Conservation (phyloP, 2,888 invertebrate genomes). For the Noctua janthina region DNA sequence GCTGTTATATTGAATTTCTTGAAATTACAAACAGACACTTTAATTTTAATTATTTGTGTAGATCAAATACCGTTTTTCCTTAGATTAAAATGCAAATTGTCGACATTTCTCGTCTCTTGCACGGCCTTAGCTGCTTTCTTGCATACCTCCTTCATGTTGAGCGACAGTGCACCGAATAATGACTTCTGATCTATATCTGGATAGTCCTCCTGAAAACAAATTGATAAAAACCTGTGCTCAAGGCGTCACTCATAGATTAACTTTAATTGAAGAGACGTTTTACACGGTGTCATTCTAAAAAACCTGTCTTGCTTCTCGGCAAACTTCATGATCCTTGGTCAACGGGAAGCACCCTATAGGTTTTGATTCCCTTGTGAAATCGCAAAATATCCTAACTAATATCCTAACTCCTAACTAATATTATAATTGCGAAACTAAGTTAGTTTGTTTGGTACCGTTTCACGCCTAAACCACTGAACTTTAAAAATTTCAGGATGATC, state of each 20-base stretch:
- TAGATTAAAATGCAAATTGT: slow-evolving; percentile 59
- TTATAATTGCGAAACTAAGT: too few species aligned
- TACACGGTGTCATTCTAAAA: too few species aligned
- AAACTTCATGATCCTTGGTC: too few species aligned
- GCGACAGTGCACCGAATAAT: slow-evolving; percentile 73
- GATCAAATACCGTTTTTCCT: slow-evolving; percentile 11
- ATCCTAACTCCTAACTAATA: too few species aligned
- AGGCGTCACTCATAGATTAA: neutral
- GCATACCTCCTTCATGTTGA: slow-evolving; percentile 80
- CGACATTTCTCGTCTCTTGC: slow-evolving; percentile 71
- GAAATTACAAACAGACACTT: neutral
- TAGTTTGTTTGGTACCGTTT: too few species aligned
- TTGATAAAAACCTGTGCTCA: neutral
- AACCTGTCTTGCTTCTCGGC: too few species aligned
- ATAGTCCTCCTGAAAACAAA: slow-evolving; percentile 65
- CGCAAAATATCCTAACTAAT: too few species aligned
- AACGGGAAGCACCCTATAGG: too few species aligned
- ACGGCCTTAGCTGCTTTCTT: slow-evolving; percentile 79
- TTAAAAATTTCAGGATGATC: too few species aligned
- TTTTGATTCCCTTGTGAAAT: too few species aligned
- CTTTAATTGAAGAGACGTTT: too few species aligned
- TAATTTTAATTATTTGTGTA: neutral
- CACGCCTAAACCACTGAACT: too few species aligned
- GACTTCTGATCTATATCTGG: slow-evolving; percentile 58
- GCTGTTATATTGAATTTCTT: neutral